phyloP scores from a whole-genome alignment of 2,113 vertebrate species.

The Mola mola region DNA sequence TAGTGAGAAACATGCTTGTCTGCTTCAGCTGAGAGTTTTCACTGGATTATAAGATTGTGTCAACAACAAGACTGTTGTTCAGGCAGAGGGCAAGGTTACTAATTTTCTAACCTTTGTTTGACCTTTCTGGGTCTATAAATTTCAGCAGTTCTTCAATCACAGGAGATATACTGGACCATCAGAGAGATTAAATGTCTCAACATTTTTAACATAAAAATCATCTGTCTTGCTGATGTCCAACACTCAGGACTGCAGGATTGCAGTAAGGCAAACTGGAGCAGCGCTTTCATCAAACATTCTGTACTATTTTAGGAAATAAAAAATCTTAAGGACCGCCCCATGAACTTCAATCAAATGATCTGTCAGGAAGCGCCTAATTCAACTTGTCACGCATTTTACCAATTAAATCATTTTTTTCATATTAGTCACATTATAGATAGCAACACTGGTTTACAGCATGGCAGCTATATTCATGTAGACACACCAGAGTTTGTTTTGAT shows the following conservation, averaged over 20 bases:
- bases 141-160: constrained; percentile 10
- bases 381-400: not conserved
- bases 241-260: not conserved
- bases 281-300: constrained; percentile 4
- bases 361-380: not conserved
- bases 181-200: constrained; percentile 20
- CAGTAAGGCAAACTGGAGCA: constrained; percentile 11
- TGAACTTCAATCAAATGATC: too few relatives aligned
- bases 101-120: constrained; percentile 20
- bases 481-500: too few relatives aligned
- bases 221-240: constrained; percentile 25
- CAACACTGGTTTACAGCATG: not conserved
- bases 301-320: too few relatives aligned
- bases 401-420: too few relatives aligned
- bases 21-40: too few relatives aligned
- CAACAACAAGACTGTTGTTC: constrained; percentile 8
- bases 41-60: constrained; percentile 15
- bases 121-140: constrained; percentile 9
- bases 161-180: constrained; percentile 14
- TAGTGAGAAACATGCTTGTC: too few relatives aligned
- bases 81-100: not conserved
- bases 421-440: too few relatives aligned
- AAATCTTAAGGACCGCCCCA: too few relatives aligned
- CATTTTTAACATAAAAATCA: too few relatives aligned
- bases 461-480: too few relatives aligned